Conservation (phyloP, 2,113 vertebrate genomes). For the mouse (Mus musculus) region GRCm39 chr6:31542501-31543000, state of each 20-base stretch:
- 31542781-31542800: background rate
- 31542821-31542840: background rate
- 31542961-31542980: background rate
- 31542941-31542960: background rate
- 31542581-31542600: constrained; percentile 69
- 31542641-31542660: background rate
- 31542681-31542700: background rate
- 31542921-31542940: background rate
- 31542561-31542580: background rate
- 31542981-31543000: background rate
- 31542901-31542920: background rate
- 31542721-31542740: background rate
- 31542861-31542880: background rate
- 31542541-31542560: constrained; percentile 40
- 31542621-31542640: background rate
- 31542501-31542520: background rate
- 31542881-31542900: background rate
- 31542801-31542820: constrained; percentile 15
- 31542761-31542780: background rate
- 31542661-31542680: background rate
- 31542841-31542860: background rate
- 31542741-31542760: constrained; percentile 29
- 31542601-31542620: constrained; percentile 27
- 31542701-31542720: constrained; percentile 32
- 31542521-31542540: background rate